Base-by-base conservation (phyloP, 92 coral and sea anemone species). In the Zoanthus sociatus region DNA sequence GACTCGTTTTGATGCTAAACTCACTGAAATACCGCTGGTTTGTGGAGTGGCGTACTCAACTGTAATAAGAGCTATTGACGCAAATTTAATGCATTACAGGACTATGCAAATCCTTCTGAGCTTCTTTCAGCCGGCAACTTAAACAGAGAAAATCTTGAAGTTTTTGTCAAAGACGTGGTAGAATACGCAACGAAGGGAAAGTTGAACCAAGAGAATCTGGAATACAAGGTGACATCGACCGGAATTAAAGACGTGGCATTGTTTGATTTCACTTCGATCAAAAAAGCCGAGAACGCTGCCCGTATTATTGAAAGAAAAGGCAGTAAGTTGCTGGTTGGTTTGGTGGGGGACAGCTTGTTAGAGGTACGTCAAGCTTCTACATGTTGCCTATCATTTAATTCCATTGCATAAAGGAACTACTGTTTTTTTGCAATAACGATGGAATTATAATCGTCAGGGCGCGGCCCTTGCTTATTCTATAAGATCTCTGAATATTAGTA, bases 201-300 rank as follows among this genome's bases (percentile, higher is more conserved):
- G 48, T 92, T 96, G 73, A 91, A 76, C 61, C 46, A 64, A n/a
- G 58, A 64, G 60, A 90, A 90, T 66, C 68, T 87, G 21, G 98
- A 94, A 87, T 89, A 93, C 69, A 95, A 94, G 64, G 86, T 86
- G 4, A 90, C 90, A 6, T 89, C 90, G 16, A 92, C 83, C 30
- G 94, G 94, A 47, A 88, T 84, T 30, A 93, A 98, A 8, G 99
- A 96, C 60, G 91, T 96, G 18, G 97, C 98, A n/a, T 97, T 90
- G 50, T 96, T 96, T 84, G 99, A 96, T 88, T 96, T 96, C 83
- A 96, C 99, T 16, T 96, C 99, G 32, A 92, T 96, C 90, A 96
- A 95, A 88, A 96, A 96, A 81, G 98, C 99, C 3, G 95, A 94
- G 66, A 95, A 91, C 70, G 98, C 98, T 4, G 99, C 99, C 0